Percentiles rank a stretch among this genome's conserved stretches.
These are phyloP conservation scores for Mythimna ferrago DNA, from an alignment of 2,888 invertebrate genomes.

Conservation along the genomic window DNA sequence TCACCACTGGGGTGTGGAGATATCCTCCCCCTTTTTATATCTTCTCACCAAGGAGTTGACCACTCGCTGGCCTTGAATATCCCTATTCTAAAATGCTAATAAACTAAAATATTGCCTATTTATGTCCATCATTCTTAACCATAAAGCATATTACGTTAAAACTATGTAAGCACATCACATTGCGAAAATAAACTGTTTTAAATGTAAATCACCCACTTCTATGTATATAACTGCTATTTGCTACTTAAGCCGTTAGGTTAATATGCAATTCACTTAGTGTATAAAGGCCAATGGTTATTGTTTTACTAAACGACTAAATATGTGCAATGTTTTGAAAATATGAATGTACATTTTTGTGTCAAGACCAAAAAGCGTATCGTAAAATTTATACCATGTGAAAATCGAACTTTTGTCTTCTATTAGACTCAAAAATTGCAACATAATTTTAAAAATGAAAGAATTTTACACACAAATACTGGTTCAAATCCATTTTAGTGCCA, in stretches of 20 bases:
- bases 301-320: slow-evolving; percentile 12
- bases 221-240: slow-evolving; percentile 33
- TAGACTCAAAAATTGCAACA: neutral
- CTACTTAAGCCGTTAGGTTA: slow-evolving; percentile 30
- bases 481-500: too few species aligned
- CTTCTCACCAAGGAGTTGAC: too few species aligned
- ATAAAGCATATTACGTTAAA: slow-evolving; percentile 19
- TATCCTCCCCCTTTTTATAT: too few species aligned
- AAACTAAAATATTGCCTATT: neutral
- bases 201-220: slow-evolving; percentile 50
- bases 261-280: slow-evolving; percentile 37
- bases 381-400: neutral
- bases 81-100: neutral
- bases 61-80: neutral
- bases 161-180: slow-evolving; percentile 14
- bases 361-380: slow-evolving; percentile 20
- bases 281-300: slow-evolving; percentile 44
- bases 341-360: slow-evolving; percentile 11
- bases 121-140: slow-evolving; percentile 34
- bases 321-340: slow-evolving; percentile 30
- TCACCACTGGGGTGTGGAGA: too few species aligned
- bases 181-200: slow-evolving; percentile 38
- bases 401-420: neutral
- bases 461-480: too few species aligned
- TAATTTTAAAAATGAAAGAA: too few species aligned